phyloP scores from a whole-genome alignment of 2,888 invertebrate genomes.

The Stegana nigrithorax region DNA sequence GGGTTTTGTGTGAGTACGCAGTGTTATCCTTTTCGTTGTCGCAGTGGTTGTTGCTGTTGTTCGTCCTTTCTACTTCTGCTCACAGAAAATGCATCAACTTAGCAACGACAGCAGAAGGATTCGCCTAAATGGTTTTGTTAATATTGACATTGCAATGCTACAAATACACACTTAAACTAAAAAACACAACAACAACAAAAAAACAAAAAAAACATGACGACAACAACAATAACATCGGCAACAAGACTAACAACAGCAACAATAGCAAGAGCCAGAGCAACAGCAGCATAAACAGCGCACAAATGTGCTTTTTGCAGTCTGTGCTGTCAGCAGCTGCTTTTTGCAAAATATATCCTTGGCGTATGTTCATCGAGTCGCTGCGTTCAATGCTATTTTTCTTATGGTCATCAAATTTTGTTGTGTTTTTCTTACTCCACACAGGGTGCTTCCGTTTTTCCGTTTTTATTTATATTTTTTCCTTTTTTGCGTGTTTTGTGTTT shows the following conservation, averaged over 20 bases:
- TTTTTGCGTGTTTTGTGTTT: background rate
- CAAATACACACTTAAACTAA: background rate
- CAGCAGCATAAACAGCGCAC: background rate
- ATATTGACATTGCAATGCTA: conserved; percentile 15
- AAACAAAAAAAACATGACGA: too few relatives aligned
- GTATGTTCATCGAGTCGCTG: background rate
- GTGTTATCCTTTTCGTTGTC: too few relatives aligned
- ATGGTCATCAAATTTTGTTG: conserved; percentile 11
- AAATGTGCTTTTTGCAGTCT: background rate
- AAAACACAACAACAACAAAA: too few relatives aligned
- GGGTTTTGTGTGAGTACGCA: too few relatives aligned
- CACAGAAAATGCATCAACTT: background rate
- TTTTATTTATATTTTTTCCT: background rate
- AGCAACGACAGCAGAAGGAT: conserved; percentile 9
- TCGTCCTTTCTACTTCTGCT: background rate
- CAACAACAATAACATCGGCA: too few relatives aligned
- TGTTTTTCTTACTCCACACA: too few relatives aligned
- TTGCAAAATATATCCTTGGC: background rate
- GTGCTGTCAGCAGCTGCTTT: background rate
- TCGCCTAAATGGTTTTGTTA: conserved; percentile 18
- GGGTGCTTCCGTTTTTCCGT: too few relatives aligned
- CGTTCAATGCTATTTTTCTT: conserved; percentile 10
- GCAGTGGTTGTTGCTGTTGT: too few relatives aligned
- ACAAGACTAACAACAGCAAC: too few relatives aligned
- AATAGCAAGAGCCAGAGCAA: background rate